phyloP scores from a whole-genome alignment of 2,113 vertebrate genomes.

The Solea solea region DNA sequence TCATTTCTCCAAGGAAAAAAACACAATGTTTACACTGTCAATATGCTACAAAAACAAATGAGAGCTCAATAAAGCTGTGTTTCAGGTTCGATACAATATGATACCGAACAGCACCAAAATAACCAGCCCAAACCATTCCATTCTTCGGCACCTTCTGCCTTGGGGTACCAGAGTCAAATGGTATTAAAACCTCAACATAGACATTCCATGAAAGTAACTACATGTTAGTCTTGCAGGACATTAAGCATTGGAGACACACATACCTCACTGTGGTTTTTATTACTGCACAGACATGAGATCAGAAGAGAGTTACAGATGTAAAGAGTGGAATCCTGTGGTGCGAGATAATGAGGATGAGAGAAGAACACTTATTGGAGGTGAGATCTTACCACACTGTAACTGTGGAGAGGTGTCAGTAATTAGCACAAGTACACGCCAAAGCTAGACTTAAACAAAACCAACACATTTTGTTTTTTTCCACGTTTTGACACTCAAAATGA shows the following conservation, averaged over 20 bases:
- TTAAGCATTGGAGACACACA: too few relatives aligned
- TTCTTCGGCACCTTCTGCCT: too few relatives aligned
- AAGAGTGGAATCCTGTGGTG: slow-evolving; percentile 25
- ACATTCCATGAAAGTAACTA: too few relatives aligned
- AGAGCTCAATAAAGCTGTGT: slow-evolving; percentile 19
- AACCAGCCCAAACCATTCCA: too few relatives aligned
- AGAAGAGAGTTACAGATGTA: slow-evolving; percentile 10
- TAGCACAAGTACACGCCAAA: background rate
- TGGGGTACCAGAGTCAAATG: too few relatives aligned
- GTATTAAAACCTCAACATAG: too few relatives aligned
- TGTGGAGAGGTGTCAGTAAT: slow-evolving; percentile 10
- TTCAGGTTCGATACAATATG: too few relatives aligned
- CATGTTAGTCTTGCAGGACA: too few relatives aligned
- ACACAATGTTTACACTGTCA: slow-evolving; percentile 9
- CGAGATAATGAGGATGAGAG: slow-evolving; percentile 46
- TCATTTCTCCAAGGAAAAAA: slow-evolving; percentile 20
- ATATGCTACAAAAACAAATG: slow-evolving; percentile 14
- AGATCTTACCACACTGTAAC: slow-evolving; percentile 30
- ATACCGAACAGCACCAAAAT: too few relatives aligned
- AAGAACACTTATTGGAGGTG: slow-evolving; percentile 33
- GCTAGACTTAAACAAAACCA: background rate
- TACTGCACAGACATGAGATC: too few relatives aligned
- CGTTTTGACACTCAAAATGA: too few relatives aligned
- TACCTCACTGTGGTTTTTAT: too few relatives aligned
- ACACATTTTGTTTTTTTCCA: background rate